Conservation (phyloP, 2,797 vertebrate genomes). For the Merluccius polli region DNA sequence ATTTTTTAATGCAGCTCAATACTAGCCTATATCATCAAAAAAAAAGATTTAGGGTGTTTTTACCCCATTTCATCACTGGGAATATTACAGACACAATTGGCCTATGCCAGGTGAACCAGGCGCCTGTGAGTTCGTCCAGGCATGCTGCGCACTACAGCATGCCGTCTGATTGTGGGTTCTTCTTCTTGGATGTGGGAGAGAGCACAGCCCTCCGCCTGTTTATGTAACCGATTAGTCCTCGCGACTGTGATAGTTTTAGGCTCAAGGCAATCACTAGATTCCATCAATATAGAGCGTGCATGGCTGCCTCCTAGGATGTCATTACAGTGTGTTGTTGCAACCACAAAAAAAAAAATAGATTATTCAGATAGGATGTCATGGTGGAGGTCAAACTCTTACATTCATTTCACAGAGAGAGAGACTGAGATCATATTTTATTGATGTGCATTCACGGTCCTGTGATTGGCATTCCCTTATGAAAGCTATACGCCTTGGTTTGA, state of each 20-base stretch:
- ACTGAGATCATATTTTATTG: not conserved
- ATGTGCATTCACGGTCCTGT: conserved; percentile 25
- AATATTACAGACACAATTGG: conserved; percentile 29
- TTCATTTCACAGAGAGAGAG: not conserved
- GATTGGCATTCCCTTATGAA: conserved; percentile 41
- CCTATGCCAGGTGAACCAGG: conserved; percentile 49
- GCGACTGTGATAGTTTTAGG: conserved; percentile 9
- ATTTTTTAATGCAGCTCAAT: not conserved
- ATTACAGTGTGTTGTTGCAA: not conserved
- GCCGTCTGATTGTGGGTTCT: not conserved
- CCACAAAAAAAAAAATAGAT: not conserved
- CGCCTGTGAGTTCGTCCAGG: conserved; percentile 34
- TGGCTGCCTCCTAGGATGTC: conserved; percentile 5
- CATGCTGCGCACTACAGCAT: conserved; percentile 25
- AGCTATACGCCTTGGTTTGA: conserved; percentile 32
- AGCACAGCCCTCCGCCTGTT: conserved; percentile 1
- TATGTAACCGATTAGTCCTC: conserved; percentile 11
- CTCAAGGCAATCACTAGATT: not conserved
- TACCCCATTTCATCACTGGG: not conserved
- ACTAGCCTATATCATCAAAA: not conserved
- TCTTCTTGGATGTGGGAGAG: conserved; percentile 24
- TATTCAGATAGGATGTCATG: not conserved
- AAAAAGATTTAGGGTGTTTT: too few species aligned
- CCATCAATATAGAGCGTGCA: conserved; percentile 19
- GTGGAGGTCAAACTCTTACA: not conserved